These are phyloP conservation scores for Drosophila helvetica DNA, from an alignment of 2,888 invertebrate genomes.

Conservation along the genomic window DNA sequence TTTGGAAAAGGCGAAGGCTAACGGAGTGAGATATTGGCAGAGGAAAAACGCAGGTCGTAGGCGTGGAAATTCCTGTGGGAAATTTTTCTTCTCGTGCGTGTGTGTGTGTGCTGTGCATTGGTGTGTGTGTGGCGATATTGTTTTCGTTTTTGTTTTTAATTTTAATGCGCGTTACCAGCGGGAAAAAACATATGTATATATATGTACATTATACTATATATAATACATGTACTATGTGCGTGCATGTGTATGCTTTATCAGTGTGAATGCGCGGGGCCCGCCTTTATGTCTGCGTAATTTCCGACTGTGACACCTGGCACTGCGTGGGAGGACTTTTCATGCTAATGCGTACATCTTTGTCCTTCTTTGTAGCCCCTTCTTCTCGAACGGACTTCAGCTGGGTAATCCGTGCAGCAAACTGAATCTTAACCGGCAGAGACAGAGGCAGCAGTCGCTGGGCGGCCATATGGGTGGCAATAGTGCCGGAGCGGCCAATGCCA, in stretches of 20 bases:
- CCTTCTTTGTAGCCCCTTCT: constrained; percentile 17
- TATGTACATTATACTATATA: constrained; percentile 1
- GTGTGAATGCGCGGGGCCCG: neutral
- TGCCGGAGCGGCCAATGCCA: constrained; percentile 66
- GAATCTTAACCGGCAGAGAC: constrained; percentile 34
- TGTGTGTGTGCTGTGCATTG: constrained; percentile 8
- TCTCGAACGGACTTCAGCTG: constrained; percentile 47
- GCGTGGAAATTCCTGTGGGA: constrained; percentile 22
- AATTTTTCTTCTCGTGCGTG: constrained; percentile 22
- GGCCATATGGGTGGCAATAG: constrained; percentile 79
- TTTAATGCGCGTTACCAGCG: neutral
- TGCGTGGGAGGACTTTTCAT: constrained; percentile 14
- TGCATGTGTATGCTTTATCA: neutral
- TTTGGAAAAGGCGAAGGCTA: no score
- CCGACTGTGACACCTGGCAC: neutral
- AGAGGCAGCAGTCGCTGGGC: constrained; percentile 34
- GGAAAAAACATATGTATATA: constrained; percentile 13
- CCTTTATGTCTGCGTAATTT: neutral
- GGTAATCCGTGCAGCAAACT: constrained; percentile 55
- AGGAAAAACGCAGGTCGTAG: constrained; percentile 14
- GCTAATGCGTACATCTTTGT: constrained; percentile 6
- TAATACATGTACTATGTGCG: neutral
- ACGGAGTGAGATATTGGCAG: no score
- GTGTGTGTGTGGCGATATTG: constrained; percentile 25
- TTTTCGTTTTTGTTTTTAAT: constrained; percentile 34